Evolutionary conservation across 2,113 vertebrate genomes (phyloP).

Genomic region (Fregata magnificens): DNA sequence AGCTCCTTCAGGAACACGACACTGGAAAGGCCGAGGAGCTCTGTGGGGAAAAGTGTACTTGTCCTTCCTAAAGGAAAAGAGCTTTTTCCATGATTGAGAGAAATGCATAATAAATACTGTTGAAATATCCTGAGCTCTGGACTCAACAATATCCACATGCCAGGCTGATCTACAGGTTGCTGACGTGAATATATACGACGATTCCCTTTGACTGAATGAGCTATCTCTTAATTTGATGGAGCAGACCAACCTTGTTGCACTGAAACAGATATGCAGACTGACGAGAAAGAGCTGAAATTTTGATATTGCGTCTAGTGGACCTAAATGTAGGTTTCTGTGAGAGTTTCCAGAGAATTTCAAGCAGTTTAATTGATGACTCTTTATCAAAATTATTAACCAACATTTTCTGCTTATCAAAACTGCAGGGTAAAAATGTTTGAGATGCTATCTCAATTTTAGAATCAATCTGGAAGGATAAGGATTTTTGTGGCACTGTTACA

Average conservation of each 20-base stretch:
- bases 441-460: not conserved
- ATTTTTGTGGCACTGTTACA: not conserved
- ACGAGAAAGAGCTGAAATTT: not conserved
- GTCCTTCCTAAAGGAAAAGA: not conserved
- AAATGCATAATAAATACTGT: not conserved
- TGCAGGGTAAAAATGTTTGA: not conserved
- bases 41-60: accelerated
- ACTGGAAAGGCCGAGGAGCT: not conserved
- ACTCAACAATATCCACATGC: not conserved
- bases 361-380: not conserved
- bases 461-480: not conserved
- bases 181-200: accelerated
- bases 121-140: not conserved
- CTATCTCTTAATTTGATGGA: not conserved
- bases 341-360: not conserved
- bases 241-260: not conserved
- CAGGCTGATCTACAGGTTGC: not conserved
- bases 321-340: not conserved
- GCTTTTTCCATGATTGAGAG: not conserved
- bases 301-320: not conserved
- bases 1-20: accelerated
- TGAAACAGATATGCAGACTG: not conserved
- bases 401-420: not conserved
- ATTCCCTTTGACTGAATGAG: not conserved
- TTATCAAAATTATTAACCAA: not conserved